These are phyloP conservation scores for Zaprionus taronus DNA, from an alignment of 1,140 invertebrate genomes.

Conservation along the genomic window DNA sequence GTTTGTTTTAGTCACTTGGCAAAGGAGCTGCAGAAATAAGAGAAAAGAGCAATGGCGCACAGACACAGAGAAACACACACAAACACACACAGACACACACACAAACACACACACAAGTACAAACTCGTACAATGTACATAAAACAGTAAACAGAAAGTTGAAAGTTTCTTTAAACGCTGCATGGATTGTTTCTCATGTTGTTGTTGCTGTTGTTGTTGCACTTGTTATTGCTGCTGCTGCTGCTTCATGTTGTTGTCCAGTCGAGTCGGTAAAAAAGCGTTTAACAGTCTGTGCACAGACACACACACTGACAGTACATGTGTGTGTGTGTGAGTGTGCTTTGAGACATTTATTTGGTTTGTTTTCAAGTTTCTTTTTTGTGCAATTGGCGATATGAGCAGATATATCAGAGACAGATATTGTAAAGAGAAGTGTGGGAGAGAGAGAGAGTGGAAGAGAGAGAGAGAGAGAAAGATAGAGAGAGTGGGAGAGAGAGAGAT, in stretches of 20 bases:
- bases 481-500: not conserved
- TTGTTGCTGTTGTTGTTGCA: constrained; percentile 18
- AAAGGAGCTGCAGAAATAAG: constrained; percentile 5
- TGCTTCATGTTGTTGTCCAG: constrained; percentile 38
- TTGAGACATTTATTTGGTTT: constrained; percentile 75
- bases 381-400: constrained; percentile 43
- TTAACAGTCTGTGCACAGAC: constrained; percentile 73
- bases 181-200: constrained; percentile 69
- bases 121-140: constrained; percentile 39
- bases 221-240: constrained; percentile 15
- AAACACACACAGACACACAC: not conserved
- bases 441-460: not conserved
- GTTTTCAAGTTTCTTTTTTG: constrained; percentile 70
- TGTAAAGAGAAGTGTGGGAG: not conserved
- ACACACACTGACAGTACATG: not conserved
- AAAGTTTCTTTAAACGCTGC: constrained; percentile 79
- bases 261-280: constrained; percentile 57
- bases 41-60: constrained; percentile 17
- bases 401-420: constrained; percentile 12
- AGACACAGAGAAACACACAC: constrained; percentile 3
- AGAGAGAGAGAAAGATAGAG: not conserved
- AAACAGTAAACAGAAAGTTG: constrained; percentile 61
- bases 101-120: constrained; percentile 7
- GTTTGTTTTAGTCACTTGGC: constrained; percentile 64
- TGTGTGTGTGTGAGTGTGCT: constrained; percentile 27